Conservation (phyloP, 2,888 invertebrate genomes). For the Camponotus fellah region DNA sequence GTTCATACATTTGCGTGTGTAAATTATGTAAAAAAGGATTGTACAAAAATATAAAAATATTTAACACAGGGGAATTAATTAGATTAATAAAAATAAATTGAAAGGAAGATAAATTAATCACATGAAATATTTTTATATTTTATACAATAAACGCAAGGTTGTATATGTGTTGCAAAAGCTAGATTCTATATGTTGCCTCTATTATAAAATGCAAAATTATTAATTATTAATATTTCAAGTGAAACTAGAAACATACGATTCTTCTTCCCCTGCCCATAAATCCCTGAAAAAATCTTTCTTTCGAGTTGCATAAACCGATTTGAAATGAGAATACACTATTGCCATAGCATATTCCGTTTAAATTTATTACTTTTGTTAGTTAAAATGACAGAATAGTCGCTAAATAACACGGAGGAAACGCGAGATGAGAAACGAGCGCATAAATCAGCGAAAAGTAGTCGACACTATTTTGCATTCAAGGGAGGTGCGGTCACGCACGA, state of each 20-base stretch:
- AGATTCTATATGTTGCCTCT: background rate
- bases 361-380: constrained; percentile 54
- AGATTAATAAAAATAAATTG: background rate
- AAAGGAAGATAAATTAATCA: background rate
- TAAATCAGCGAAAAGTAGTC: constrained; percentile 25
- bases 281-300: no score
- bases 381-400: constrained; percentile 52
- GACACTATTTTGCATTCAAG: constrained; percentile 24
- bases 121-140: background rate
- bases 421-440: constrained; percentile 11
- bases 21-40: background rate
- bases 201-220: background rate
- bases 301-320: no score
- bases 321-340: background rate
- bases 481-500: constrained; percentile 30
- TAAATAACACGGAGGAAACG: background rate
- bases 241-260: background rate
- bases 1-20: background rate
- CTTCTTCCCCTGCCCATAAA: no score
- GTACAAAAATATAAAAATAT: background rate
- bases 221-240: background rate
- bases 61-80: background rate
- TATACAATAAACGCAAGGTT: background rate
- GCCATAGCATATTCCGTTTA: background rate
- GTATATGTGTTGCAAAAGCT: background rate